A percentile compares a stretch with the other conserved stretches of the same genome.
These are phyloP conservation scores for Hystrix cristata DNA, from an alignment of 2,113 vertebrate genomes.

Conservation along the genomic window DNA sequence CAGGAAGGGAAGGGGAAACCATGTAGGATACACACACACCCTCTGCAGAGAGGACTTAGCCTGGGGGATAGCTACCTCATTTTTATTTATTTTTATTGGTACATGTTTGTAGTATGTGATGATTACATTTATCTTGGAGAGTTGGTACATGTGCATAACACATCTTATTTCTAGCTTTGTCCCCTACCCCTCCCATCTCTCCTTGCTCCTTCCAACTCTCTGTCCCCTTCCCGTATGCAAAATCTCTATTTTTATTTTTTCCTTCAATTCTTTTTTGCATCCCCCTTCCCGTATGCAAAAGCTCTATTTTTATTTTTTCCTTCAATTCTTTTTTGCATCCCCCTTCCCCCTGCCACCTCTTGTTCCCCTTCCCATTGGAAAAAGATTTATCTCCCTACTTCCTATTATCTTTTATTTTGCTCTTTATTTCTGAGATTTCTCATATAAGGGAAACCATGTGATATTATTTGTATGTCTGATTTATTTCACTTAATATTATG, in stretches of 20 bases:
- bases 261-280: not conserved
- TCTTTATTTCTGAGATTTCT: not conserved
- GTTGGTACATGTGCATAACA: not conserved
- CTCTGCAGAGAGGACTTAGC: not conserved
- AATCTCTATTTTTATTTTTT: not conserved
- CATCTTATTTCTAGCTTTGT: not conserved
- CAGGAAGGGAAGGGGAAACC: not conserved
- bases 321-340: not conserved
- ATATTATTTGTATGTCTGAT: not conserved
- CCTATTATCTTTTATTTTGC: not conserved
- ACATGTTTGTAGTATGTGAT: not conserved
- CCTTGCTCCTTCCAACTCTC: not conserved
- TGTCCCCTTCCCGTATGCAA: not conserved
- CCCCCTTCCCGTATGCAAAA: not conserved
- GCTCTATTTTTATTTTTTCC: not conserved
- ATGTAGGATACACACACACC: not conserved
- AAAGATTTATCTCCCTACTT: not conserved
- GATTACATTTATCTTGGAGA: not conserved
- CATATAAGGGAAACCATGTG: not conserved
- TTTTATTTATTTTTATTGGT: not conserved
- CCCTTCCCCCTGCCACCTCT: not conserved
- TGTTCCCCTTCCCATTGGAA: not conserved
- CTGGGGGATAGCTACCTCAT: not conserved
- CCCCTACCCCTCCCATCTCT: not conserved
- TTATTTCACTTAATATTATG: not conserved